Evolutionary conservation across 2,888 invertebrate genomes (phyloP), one percentile per base, ranked within the genome.

Genomic region (Unio pictorum): DNA sequence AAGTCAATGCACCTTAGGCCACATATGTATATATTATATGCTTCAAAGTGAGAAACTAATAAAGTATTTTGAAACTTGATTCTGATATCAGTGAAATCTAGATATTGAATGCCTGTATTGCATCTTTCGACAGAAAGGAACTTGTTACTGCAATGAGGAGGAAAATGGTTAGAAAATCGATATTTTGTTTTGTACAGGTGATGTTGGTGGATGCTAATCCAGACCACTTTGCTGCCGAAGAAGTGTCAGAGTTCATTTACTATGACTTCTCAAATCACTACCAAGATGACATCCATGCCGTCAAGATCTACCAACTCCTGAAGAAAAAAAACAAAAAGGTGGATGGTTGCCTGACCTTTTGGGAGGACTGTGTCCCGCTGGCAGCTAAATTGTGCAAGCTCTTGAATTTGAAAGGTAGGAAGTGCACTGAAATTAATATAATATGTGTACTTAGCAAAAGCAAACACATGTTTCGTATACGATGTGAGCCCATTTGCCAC

Each of bases 331-430:
- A 60, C 18, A 56, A 78, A 15, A 18, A 56, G 2, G 61, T 80
- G 3, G 80, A 81, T 59, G 84, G 84, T 0, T 84, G 83, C 64
- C 55, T 80, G 6, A 81, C 84, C 0, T 81, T 83, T 71, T 84
- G 84, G 84, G 84, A 84, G 56, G 84, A 84, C 63, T 82, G 80
- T 69, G 82, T 73, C 3, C 83, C 83, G 3, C 71, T 84, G 11
- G 74, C 82, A 1, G 81, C 84, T 11, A 72, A 73, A 7, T 64
- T 84, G 2, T 74, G 75, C n/a, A 73, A 76, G 58, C 59, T 57
- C 54, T 30, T 82, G 34, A 64, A 69, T 0, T 66, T 78, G 6
- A 61, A 34, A 15, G 79, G 80, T 56, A 58, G 66, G 6, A 17
- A n/a, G 61, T 2, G 17, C 20, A 8, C 3, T 45, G 15, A 45